A percentile compares a stretch with the other conserved stretches of the same genome.
Conservation (phyloP, 2,888 invertebrate genomes). For the Tetranychus truncatus region DNA sequence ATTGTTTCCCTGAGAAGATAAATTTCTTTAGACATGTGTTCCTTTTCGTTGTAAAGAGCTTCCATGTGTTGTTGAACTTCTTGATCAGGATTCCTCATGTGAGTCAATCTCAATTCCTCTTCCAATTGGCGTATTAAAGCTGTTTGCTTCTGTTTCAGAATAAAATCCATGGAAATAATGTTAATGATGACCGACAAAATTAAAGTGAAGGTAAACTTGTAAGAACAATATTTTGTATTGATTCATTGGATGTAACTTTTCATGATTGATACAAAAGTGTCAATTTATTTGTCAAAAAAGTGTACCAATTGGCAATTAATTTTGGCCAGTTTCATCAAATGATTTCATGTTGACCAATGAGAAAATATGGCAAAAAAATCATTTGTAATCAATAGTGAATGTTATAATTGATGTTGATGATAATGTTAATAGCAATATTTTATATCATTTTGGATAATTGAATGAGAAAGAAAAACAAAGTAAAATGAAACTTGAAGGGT, state of each 20-base stretch:
- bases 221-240: not conserved
- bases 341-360: too few species aligned
- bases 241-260: not conserved
- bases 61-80: conserved; percentile 84
- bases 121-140: conserved; percentile 80
- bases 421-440: too few species aligned
- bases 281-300: not conserved
- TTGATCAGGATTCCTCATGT: conserved; percentile 66
- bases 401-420: too few species aligned
- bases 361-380: too few species aligned
- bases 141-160: conserved; percentile 67
- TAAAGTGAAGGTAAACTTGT: not conserved
- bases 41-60: conserved; percentile 74
- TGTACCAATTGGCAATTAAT: too few species aligned
- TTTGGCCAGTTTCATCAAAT: too few species aligned
- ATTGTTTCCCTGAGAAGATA: conserved; percentile 80
- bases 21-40: conserved; percentile 77
- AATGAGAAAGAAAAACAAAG: too few species aligned
- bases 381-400: too few species aligned
- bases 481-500: too few species aligned
- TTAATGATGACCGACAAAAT: not conserved
- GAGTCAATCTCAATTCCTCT: conserved; percentile 64
- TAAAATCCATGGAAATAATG: not conserved
- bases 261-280: not conserved
- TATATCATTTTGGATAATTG: too few species aligned